Conservation (phyloP, 1,140 invertebrate genomes). For the Zaprionus davidi region DNA sequence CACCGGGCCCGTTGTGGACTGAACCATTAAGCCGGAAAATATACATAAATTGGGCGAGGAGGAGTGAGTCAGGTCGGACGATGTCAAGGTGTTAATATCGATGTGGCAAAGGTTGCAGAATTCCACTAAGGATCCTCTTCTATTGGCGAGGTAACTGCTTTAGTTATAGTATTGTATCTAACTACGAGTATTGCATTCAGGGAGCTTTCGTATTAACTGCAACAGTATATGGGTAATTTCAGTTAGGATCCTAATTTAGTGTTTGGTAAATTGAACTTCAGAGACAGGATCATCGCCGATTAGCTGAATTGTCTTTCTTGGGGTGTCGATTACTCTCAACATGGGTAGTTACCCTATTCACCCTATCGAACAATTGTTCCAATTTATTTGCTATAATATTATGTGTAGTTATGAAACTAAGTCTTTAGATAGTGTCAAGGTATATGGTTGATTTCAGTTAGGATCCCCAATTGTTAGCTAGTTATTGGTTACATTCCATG, state of each 20-base stretch:
- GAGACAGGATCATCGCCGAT: too few species aligned
- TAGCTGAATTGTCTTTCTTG: too few species aligned
- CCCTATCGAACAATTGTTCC: too few species aligned
- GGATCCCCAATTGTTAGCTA: background rate
- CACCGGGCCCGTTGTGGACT: background rate
- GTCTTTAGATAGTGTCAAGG: background rate
- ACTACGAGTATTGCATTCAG: too few species aligned
- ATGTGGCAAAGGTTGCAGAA: conserved; percentile 23
- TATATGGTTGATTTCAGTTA: too few species aligned
- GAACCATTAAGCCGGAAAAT: conserved; percentile 66
- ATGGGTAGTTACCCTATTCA: too few species aligned
- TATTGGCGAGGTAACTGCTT: background rate
- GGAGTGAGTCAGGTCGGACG: conserved; percentile 57
- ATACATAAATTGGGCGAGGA: conserved; percentile 63
- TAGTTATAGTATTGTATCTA: background rate
- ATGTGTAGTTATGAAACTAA: background rate
- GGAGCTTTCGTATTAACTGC: background rate
- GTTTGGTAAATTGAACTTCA: too few species aligned
- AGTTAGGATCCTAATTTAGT: too few species aligned
- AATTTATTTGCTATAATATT: too few species aligned
- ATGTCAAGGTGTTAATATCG: conserved; percentile 72
- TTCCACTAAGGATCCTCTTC: background rate
- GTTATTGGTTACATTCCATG: too few species aligned
- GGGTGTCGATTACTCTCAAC: too few species aligned
- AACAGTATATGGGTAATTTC: too few species aligned